Percentiles rank a stretch among this genome's conserved stretches.
Evolutionary conservation across 2,113 vertebrate species (phyloP).

Genomic region (Hemicordylus capensis): DNA sequence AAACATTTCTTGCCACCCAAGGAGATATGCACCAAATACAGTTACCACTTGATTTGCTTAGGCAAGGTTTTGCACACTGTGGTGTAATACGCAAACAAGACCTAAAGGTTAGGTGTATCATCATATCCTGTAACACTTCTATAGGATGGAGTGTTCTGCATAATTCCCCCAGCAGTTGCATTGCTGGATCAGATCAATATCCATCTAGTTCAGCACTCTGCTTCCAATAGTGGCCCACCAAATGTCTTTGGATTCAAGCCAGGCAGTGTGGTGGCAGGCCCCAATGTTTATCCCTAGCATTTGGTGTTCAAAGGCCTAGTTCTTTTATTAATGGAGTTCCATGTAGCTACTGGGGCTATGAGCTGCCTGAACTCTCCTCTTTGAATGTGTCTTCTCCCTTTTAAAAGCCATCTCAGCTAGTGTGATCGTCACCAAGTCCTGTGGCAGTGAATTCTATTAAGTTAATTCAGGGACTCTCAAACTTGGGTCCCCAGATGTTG

Average conservation of each 20-base stretch:
- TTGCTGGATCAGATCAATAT: neutral
- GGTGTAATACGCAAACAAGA: too few species aligned
- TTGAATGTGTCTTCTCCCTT: too few species aligned
- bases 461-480: too few species aligned
- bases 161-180: neutral
- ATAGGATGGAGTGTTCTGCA: too few species aligned
- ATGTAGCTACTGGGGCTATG: neutral
- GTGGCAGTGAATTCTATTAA: neutral
- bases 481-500: too few species aligned
- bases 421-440: neutral
- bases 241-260: neutral
- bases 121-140: too few species aligned
- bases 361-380: neutral
- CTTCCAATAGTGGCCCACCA: neutral
- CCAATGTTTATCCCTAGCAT: neutral
- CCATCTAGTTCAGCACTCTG: neutral
- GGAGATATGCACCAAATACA: too few species aligned
- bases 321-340: neutral
- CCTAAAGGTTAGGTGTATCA: too few species aligned
- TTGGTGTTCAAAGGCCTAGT: neutral
- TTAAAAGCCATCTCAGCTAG: neutral
- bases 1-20: too few species aligned
- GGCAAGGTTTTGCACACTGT: too few species aligned
- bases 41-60: too few species aligned
- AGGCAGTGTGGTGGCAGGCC: neutral